Evolutionary conservation across 2,113 vertebrate species (phyloP), one percentile per base, ranked within the genome.

Genomic region (Cromileptes altivelis): DNA sequence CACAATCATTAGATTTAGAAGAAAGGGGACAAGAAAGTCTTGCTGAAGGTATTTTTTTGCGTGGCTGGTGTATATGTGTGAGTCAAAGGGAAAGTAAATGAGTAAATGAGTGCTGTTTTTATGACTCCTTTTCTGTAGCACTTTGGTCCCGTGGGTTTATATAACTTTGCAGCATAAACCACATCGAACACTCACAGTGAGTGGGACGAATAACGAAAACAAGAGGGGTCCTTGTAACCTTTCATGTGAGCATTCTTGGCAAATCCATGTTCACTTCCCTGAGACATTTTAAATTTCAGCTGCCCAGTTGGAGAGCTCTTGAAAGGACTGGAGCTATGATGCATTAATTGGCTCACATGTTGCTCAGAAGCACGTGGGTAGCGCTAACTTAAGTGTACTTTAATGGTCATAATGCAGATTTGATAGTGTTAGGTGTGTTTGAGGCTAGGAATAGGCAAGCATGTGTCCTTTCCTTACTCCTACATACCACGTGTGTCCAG

Each of bases 241-340:
- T 87, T 90, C 82, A 86, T 92, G 87, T 94, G 61, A 90, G 84
- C 68, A 81, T 88, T 91, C 79, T 91, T 92, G 82, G 85, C 89
- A 89, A 88, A 78, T 85, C 68, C 71, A 53, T 33, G 62, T 84
- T 81, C 78, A 80, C 69, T 85, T 91, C 77, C 79, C 40, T 63
- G 42, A 76, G 71, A 89, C 61, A 81, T 81, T 87, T 85, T 62
- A 56, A 68, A 81, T 85, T 86, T 88, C 33, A 56, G 74, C 69
- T 80, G 74, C 74, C 74, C 55, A 19, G 81, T 78, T 84, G 80
- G 86, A 82, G 40, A 86, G 68, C 68, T 72, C 70, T 88, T 87
- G 80, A 87, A 84, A 88, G 83, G 52, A 27, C 71, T 74, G 52
- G 37, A 57, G 60, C 75, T 74, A 55, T 84, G 88, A 82, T 82